A percentile compares a stretch with the other conserved stretches of the same genome.
Evolutionary conservation across 2,797 vertebrate species (phyloP).

Genomic region (Zalophus californianus): DNA sequence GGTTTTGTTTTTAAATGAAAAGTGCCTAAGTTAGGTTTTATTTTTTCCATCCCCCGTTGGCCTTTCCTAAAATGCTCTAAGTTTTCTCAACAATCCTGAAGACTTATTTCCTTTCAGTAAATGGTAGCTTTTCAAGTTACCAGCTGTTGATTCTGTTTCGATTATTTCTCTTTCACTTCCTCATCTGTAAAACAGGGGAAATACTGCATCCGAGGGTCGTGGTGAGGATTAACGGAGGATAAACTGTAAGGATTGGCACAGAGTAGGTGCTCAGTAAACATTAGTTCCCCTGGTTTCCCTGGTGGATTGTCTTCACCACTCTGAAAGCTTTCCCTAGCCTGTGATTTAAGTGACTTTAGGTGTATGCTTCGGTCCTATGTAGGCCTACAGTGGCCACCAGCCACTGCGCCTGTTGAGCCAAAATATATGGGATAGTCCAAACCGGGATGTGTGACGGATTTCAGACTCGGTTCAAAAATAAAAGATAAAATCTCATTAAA

Average conservation of each 20-base stretch:
- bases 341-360: neutral
- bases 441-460: neutral
- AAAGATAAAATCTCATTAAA: neutral
- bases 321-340: neutral
- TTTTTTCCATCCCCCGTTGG: neutral
- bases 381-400: neutral
- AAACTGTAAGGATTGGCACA: neutral
- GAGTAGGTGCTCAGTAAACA: neutral
- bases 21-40: neutral
- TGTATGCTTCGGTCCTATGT: neutral
- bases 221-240: neutral
- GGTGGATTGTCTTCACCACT: neutral
- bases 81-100: conserved; percentile 17
- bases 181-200: conserved; percentile 3
- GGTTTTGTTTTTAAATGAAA: conserved; percentile 58
- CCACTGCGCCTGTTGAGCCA: neutral
- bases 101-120: neutral
- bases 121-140: neutral
- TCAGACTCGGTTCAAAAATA: neutral
- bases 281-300: neutral
- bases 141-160: neutral
- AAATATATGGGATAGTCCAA: neutral
- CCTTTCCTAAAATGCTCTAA: neutral
- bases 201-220: neutral
- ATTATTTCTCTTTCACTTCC: neutral